phyloP scores from a whole-genome alignment of 2,113 vertebrate genomes.

The Myotis lucifugus region DNA sequence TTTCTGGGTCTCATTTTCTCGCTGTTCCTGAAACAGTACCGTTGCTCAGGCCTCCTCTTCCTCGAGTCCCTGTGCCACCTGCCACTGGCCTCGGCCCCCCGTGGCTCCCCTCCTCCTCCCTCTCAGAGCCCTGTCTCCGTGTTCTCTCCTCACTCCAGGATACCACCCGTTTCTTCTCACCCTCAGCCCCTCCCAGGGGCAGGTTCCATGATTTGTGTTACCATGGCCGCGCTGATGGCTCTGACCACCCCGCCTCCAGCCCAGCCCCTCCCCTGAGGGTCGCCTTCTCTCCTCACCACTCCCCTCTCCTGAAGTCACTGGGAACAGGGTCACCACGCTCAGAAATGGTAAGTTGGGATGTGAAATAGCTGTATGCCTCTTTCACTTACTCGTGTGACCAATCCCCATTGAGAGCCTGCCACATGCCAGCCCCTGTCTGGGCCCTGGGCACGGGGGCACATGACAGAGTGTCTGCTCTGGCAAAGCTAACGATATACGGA shows the following conservation, averaged over 20 bases:
- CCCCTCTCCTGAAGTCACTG: background rate
- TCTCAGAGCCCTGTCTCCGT: rapidly evolving
- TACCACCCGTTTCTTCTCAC: background rate
- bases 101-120: too few species aligned
- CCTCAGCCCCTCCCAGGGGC: rapidly evolving
- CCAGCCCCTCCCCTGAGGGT: background rate
- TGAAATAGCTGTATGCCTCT: background rate
- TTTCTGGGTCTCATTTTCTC: background rate
- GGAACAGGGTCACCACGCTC: background rate
- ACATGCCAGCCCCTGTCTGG: too few species aligned
- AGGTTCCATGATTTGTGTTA: background rate
- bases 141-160: background rate
- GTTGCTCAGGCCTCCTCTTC: background rate
- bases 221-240: rapidly evolving
- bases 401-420: background rate
- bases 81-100: background rate
- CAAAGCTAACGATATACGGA: background rate
- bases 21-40: background rate
- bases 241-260: background rate
- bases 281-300: background rate
- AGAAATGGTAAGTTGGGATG: background rate
- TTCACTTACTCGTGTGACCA: background rate
- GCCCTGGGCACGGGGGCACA: background rate
- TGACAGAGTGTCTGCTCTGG: background rate
- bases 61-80: background rate